Conservation (phyloP, 2,113 vertebrate species). For the Pollimyrus isidori region DNA sequence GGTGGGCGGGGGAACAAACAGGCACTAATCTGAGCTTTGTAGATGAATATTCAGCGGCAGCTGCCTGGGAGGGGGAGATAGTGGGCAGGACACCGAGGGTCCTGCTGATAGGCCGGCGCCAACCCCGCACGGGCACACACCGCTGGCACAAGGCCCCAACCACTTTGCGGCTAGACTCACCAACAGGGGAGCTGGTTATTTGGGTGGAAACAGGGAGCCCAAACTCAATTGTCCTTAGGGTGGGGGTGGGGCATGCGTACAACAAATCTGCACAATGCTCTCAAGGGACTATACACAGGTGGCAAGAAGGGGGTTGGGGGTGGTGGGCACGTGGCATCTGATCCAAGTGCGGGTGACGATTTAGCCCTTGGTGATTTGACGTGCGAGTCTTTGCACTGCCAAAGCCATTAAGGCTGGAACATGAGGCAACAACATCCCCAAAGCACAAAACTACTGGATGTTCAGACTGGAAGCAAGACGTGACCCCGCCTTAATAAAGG, state of each 20-base stretch:
- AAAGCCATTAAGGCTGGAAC: background rate
- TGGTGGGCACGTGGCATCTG: background rate
- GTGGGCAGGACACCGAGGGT: slow-evolving; percentile 48
- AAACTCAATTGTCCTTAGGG: background rate
- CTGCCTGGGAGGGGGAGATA: slow-evolving; percentile 56
- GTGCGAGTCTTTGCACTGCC: background rate
- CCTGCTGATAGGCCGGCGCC: slow-evolving; percentile 47
- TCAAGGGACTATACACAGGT: background rate
- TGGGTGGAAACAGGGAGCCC: background rate
- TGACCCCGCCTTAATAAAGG: background rate
- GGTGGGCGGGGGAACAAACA: slow-evolving; percentile 47
- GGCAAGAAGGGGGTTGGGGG: background rate
- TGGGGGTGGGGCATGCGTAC: background rate
- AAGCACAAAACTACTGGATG: background rate
- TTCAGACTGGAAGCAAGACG: background rate
- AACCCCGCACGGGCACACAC: slow-evolving; percentile 48
- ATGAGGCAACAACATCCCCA: background rate
- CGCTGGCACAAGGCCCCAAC: slow-evolving; percentile 38
- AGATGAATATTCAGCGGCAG: slow-evolving; percentile 61
- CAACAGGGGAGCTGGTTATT: background rate
- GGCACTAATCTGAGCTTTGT: slow-evolving; percentile 49
- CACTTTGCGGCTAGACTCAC: background rate
- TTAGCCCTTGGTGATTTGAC: background rate
- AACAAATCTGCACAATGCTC: background rate
- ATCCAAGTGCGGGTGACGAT: background rate